These are phyloP conservation scores for Auanema freiburgensis DNA, from an alignment of 2,888 invertebrate species.

Conservation along the genomic window DNA sequence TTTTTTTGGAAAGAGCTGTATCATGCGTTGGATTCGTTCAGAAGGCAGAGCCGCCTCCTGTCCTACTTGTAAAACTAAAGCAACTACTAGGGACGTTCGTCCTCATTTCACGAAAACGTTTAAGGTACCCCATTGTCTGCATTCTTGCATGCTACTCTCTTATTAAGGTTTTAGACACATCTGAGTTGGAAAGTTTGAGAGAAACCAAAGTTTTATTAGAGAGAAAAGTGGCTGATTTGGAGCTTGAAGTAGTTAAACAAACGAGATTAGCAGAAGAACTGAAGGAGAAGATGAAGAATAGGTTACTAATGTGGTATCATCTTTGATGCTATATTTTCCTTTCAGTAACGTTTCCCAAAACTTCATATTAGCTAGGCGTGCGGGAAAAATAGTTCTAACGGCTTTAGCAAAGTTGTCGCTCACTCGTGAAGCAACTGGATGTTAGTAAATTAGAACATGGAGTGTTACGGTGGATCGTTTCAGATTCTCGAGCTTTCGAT, in stretches of 20 bases:
- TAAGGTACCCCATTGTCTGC: constrained; percentile 15
- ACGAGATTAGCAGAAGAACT: too few relatives aligned
- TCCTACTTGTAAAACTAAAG: constrained; percentile 66
- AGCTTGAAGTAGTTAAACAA: constrained; percentile 9
- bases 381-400: too few relatives aligned
- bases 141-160: not conserved
- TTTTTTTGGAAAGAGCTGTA: constrained; percentile 76
- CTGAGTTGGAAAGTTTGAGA: constrained; percentile 9
- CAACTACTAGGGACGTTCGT: constrained; percentile 64
- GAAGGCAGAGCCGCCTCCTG: constrained; percentile 61
- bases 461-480: not conserved
- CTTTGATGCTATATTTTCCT: not conserved
- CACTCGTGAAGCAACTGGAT: too few relatives aligned
- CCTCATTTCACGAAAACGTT: constrained; percentile 52
- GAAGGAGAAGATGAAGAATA: too few relatives aligned
- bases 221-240: constrained; percentile 4
- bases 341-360: not conserved
- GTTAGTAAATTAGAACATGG: too few relatives aligned
- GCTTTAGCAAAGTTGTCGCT: too few relatives aligned
- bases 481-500: constrained; percentile 20
- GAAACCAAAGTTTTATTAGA: not conserved
- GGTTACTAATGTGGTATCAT: too few relatives aligned
- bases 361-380: too few relatives aligned
- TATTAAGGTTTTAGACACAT: constrained; percentile 14
- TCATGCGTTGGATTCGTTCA: constrained; percentile 65